These are phyloP conservation scores for Anarhynchus alexandrinus DNA, from an alignment of 2,113 vertebrate genomes.

Conservation along the genomic window DNA sequence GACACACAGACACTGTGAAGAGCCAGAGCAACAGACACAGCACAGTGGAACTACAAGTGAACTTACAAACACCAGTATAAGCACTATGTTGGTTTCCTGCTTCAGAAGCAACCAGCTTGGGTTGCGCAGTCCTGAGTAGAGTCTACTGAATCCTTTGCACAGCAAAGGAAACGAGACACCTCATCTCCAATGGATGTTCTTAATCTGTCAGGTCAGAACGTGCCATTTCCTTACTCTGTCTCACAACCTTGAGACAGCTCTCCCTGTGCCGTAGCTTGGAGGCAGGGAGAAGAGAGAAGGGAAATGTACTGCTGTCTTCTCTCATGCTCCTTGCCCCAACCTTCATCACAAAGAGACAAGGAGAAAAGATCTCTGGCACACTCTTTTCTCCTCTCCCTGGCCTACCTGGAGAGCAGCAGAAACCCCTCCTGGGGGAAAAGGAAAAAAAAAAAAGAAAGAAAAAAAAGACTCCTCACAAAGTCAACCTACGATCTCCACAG, in stretches of 20 bases:
- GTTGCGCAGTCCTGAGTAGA: neutral
- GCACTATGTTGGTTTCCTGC: neutral
- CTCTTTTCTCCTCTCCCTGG: neutral
- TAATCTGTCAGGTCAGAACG: neutral
- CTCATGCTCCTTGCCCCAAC: neutral
- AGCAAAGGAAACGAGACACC: neutral
- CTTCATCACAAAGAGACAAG: neutral
- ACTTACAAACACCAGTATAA: neutral
- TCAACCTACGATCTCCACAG: neutral
- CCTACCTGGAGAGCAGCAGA: neutral
- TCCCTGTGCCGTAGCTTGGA: neutral
- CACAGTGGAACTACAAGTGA: neutral
- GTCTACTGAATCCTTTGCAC: neutral
- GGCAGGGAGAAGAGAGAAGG: neutral
- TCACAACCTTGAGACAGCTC: neutral
- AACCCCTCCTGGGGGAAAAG: neutral
- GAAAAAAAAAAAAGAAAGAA: neutral
- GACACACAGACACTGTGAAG: neutral
- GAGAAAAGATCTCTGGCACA: neutral
- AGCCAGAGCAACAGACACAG: neutral
- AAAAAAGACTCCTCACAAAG: neutral
- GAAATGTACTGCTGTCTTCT: neutral
- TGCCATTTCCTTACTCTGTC: neutral
- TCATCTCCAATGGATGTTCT: neutral
- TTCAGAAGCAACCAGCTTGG: neutral